A percentile compares a stretch with the other conserved stretches of the same genome.
These are phyloP conservation scores for Synergus umbraculus DNA, from an alignment of 2,888 invertebrate species.

Conservation along the genomic window DNA sequence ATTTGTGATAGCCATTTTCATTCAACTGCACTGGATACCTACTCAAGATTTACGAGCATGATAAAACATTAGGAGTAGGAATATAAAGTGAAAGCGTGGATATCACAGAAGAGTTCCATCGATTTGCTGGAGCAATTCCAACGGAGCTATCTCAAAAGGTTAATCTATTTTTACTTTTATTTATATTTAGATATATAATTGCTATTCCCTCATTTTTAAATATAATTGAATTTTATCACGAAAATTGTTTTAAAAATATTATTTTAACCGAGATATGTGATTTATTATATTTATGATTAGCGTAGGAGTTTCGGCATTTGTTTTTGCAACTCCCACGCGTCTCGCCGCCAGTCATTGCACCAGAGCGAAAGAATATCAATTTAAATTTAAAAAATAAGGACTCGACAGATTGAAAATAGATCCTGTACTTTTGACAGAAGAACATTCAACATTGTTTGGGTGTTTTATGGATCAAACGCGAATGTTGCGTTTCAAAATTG, in stretches of 20 bases:
- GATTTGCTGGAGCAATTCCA: not conserved
- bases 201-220: not conserved
- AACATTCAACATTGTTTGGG: not conserved
- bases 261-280: not conserved
- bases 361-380: slow-evolving; percentile 27
- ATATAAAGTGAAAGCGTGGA: slow-evolving; percentile 8
- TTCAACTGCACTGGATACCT: slow-evolving; percentile 16
- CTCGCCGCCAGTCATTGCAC: not conserved
- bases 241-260: not conserved
- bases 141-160: not conserved
- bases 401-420: not conserved
- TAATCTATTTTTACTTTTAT: not conserved
- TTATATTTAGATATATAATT: too few relatives aligned
- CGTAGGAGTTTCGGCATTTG: not conserved
- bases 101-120: slow-evolving; percentile 6
- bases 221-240: not conserved
- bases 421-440: not conserved
- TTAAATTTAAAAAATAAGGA: not conserved
- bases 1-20: slow-evolving; percentile 22
- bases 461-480: slow-evolving; percentile 2
- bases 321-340: slow-evolving; percentile 28
- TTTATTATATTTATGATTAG: slow-evolving; percentile 10
- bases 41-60: slow-evolving; percentile 28
- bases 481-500: slow-evolving; percentile 6
- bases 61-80: slow-evolving; percentile 15